phyloP scores from a whole-genome alignment of 2,888 invertebrate genomes.

The Brachyptera putata region DNA sequence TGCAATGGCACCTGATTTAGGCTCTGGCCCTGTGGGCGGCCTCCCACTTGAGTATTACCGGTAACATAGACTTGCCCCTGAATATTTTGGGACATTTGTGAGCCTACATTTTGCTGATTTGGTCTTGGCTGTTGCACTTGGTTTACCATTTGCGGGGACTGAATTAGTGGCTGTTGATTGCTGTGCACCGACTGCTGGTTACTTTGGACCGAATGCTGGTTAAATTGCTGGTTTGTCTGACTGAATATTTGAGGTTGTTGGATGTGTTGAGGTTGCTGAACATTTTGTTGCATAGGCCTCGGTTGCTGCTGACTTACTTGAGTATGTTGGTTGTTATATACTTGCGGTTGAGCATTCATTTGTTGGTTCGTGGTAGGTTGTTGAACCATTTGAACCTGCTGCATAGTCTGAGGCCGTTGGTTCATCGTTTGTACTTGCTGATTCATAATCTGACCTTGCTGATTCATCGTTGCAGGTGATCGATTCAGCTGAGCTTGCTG shows the following conservation, averaged over 20 bases:
- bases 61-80: no score
- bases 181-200: conserved; percentile 23
- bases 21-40: no score
- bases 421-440: background rate
- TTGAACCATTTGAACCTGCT: background rate
- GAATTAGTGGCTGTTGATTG: background rate
- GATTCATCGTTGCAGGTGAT: background rate
- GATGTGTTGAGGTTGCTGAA: conserved; percentile 28
- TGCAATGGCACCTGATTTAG: background rate
- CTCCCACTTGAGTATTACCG: no score
- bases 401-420: background rate
- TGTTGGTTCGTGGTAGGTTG: conserved; percentile 1
- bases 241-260: conserved; percentile 18
- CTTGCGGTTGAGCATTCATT: background rate
- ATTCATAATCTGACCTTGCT: background rate
- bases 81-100: background rate
- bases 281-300: conserved; percentile 11
- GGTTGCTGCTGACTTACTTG: background rate
- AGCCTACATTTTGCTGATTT: background rate
- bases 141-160: no score
- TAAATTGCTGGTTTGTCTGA: conserved; percentile 25
- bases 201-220: no score
- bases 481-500: conserved; percentile 26
- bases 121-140: no score
- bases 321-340: background rate